These are phyloP conservation scores for Drosophila fulvimacula DNA, from an alignment of 2,888 invertebrate genomes.

Conservation along the genomic window DNA sequence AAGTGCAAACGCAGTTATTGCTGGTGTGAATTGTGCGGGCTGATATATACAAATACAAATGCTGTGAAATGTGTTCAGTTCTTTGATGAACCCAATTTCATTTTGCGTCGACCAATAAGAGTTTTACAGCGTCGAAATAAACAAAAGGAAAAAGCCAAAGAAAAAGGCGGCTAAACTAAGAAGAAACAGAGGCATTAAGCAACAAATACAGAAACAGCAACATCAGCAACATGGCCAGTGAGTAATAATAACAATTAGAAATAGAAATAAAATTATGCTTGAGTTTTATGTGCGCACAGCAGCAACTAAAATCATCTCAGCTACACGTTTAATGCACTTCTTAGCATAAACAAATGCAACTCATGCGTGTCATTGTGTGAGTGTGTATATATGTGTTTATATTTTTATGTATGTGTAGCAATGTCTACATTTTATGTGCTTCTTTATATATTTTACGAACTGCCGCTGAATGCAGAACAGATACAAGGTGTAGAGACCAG, in stretches of 20 bases:
- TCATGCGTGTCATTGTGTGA: slow-evolving; percentile 62
- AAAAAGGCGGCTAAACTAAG: slow-evolving; percentile 44
- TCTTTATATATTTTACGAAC: slow-evolving; percentile 54
- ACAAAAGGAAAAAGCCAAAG: slow-evolving; percentile 16
- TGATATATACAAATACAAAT: slow-evolving; percentile 25
- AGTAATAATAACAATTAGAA: slow-evolving; percentile 66
- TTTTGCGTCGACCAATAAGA: slow-evolving; percentile 45
- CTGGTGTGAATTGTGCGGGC: slow-evolving; percentile 15
- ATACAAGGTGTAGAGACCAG: slow-evolving; percentile 39
- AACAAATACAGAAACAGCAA: slow-evolving; percentile 40
- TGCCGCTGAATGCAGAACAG: slow-evolving; percentile 57
- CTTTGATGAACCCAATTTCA: slow-evolving; percentile 43
- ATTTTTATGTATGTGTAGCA: slow-evolving; percentile 32
- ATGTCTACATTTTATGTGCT: slow-evolving; percentile 54
- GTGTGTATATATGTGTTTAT: slow-evolving; percentile 15
- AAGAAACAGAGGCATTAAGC: slow-evolving; percentile 33
- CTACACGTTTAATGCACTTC: slow-evolving; percentile 39
- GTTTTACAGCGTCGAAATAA: slow-evolving; percentile 28
- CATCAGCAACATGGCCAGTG: slow-evolving; percentile 76
- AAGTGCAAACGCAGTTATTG: slow-evolving; percentile 13
- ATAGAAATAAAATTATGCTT: slow-evolving; percentile 43
- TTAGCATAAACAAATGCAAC: slow-evolving; percentile 71
- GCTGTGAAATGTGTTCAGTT: slow-evolving; percentile 70
- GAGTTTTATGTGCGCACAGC: slow-evolving; percentile 23
- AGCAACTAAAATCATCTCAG: slow-evolving; percentile 28